phyloP scores from a whole-genome alignment of 2,797 vertebrate genomes.

The Allobates femoralis region DNA sequence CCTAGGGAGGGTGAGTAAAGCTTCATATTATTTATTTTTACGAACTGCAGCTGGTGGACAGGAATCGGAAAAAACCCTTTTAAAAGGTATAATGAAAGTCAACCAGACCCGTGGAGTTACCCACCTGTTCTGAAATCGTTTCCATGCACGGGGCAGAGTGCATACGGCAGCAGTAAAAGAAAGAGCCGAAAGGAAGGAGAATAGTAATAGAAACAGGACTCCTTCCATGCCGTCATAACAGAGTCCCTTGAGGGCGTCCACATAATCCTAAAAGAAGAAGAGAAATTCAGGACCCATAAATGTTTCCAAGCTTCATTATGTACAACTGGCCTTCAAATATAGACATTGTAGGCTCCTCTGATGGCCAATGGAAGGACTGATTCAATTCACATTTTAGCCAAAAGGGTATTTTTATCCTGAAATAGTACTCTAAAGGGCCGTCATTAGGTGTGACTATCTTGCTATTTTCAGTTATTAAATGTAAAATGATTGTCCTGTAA shows the following conservation, averaged over 20 bases:
- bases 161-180: conserved; percentile 88
- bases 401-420: too few relatives aligned
- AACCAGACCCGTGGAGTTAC: neutral
- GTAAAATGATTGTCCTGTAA: too few relatives aligned
- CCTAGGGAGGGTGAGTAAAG: too few relatives aligned
- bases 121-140: conserved; percentile 87
- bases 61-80: too few relatives aligned
- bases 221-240: conserved; percentile 93
- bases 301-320: neutral
- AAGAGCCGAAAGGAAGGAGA: conserved; percentile 84
- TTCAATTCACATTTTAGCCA: too few relatives aligned
- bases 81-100: neutral
- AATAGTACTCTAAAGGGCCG: too few relatives aligned
- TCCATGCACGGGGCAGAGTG: conserved; percentile 90
- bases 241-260: conserved; percentile 87
- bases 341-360: neutral
- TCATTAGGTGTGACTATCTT: too few relatives aligned
- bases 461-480: too few relatives aligned
- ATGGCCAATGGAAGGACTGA: too few relatives aligned
- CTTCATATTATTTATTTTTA: too few relatives aligned
- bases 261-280: conserved; percentile 80
- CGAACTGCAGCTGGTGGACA: too few relatives aligned
- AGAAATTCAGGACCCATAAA: neutral
- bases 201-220: conserved; percentile 85
- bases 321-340: neutral